phyloP scores from a whole-genome alignment of 2,113 vertebrate species.

The Emydocephalus ijimae region DNA sequence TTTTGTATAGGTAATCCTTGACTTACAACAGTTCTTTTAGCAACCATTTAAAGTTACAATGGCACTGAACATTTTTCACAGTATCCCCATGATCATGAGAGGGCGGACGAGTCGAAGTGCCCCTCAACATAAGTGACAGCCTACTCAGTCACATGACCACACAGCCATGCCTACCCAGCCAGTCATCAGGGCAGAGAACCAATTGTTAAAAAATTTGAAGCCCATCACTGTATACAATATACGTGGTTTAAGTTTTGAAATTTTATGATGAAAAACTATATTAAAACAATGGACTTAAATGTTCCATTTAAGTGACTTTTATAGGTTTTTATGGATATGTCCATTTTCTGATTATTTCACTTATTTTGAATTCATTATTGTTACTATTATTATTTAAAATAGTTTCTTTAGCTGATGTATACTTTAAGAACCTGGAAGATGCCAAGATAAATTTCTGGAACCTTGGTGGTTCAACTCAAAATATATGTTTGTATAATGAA shows the following conservation, averaged over 20 bases:
- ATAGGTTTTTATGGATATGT: neutral
- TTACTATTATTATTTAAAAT: neutral
- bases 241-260: neutral
- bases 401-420: neutral
- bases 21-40: too few species aligned
- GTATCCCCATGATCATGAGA: too few species aligned
- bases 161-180: too few species aligned
- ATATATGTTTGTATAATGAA: neutral
- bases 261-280: neutral
- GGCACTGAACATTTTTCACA: too few species aligned
- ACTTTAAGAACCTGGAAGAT: neutral
- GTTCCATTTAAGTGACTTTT: neutral
- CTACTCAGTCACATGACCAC: too few species aligned
- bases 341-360: neutral
- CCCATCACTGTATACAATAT: neutral
- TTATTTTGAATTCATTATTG: neutral
- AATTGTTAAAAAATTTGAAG: too few species aligned
- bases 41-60: too few species aligned
- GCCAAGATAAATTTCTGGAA: neutral
- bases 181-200: too few species aligned
- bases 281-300: neutral
- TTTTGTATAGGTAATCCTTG: too few species aligned
- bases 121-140: too few species aligned
- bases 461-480: neutral
- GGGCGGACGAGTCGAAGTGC: too few species aligned